A percentile compares a stretch with the other conserved stretches of the same genome.
Evolutionary conservation across 2,888 invertebrate species (phyloP).

Genomic region (Spilosoma lubricipeda): DNA sequence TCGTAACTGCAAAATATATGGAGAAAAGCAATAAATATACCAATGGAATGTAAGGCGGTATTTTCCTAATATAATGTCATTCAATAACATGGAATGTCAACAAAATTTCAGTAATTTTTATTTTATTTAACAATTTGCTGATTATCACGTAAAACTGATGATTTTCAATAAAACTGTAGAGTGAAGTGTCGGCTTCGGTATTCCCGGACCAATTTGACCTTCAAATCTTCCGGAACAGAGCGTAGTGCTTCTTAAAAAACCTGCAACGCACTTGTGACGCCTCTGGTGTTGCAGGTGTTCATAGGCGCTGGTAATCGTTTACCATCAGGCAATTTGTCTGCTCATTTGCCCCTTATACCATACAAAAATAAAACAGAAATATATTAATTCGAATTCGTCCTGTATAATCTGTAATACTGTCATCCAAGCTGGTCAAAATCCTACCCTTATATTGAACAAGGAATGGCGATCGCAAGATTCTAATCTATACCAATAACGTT

Average conservation of each 20-base stretch:
- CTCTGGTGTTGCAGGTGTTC: too few species aligned
- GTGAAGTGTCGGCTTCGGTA: too few species aligned
- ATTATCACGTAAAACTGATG: too few species aligned
- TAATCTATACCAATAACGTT: conserved; percentile 61
- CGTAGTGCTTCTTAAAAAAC: too few species aligned
- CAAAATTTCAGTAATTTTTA: neutral
- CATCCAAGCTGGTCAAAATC: conserved; percentile 7
- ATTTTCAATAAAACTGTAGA: neutral
- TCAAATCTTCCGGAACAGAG: too few species aligned
- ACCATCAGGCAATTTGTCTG: too few species aligned
- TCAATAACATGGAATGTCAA: neutral
- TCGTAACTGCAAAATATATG: neutral
- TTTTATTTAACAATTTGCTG: neutral
- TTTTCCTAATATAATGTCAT: neutral
- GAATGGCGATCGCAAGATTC: conserved; percentile 31
- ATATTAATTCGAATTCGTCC: neutral
- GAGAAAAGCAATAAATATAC: neutral
- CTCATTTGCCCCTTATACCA: neutral
- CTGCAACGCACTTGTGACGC: too few species aligned
- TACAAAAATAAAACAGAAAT: neutral
- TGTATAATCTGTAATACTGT: neutral
- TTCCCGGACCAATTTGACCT: too few species aligned
- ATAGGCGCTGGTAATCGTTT: too few species aligned
- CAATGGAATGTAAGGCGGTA: neutral
- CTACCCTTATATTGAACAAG: conserved; percentile 30